Percentiles rank a stretch among this genome's conserved stretches.
Evolutionary conservation across 53 echinoderm and acorn worm genomes (phyloP).

Genomic region (Arbacia lixula): DNA sequence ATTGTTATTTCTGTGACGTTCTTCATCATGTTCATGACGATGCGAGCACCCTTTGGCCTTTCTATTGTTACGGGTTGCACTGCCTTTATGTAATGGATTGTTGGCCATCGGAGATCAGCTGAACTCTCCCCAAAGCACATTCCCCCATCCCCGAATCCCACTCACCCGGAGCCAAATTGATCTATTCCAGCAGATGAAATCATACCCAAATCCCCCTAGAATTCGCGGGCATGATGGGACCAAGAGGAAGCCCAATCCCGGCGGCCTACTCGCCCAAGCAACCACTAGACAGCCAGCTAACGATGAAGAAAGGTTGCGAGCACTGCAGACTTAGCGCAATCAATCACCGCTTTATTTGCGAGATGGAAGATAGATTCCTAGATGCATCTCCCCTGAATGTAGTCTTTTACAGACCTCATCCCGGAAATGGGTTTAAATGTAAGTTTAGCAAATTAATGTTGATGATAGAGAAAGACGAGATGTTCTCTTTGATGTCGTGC

Average conservation of each 20-base stretch:
- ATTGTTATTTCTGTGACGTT: conserved; percentile 34
- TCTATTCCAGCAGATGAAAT: conserved; percentile 29
- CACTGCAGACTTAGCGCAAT: conserved; percentile 28
- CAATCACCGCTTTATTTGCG: conserved; percentile 31
- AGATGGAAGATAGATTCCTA: conserved; percentile 45
- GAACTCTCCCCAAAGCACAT: conserved; percentile 45
- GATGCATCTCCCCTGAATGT: conserved; percentile 35
- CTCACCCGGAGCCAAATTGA: conserved; percentile 36
- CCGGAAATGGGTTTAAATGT: conserved; percentile 56
- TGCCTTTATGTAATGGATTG: neutral
- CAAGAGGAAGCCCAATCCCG: conserved; percentile 31
- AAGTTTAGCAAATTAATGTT: conserved; percentile 53
- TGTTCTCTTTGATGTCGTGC: conserved; percentile 20
- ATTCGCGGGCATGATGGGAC: conserved; percentile 30
- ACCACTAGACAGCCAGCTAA: neutral
- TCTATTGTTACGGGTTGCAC: conserved; percentile 19
- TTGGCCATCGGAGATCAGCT: conserved; percentile 26
- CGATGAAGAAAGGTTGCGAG: conserved; percentile 30
- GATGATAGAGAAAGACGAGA: conserved; percentile 48
- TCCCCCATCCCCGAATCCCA: conserved; percentile 37
- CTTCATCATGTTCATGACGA: too few relatives aligned
- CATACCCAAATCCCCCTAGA: conserved; percentile 42
- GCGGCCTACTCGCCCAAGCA: conserved; percentile 9
- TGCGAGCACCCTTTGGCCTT: conserved; percentile 17
- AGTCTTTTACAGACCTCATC: conserved; percentile 41